Conservation (phyloP, 2,888 invertebrate species). For the Malthinus seriepunctatus region DNA sequence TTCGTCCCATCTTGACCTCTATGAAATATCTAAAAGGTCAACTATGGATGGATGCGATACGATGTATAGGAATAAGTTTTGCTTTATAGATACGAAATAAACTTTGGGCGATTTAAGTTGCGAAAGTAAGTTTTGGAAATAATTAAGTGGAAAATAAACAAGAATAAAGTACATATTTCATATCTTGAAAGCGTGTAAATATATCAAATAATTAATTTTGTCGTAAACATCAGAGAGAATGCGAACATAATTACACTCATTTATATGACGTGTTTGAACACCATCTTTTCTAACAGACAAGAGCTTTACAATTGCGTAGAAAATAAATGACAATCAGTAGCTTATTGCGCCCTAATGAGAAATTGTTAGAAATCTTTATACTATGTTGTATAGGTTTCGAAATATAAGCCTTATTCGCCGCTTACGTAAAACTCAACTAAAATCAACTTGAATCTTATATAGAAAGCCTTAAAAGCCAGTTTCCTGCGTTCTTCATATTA, state of each 20-base stretch:
- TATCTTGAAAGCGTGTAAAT: conserved; percentile 25
- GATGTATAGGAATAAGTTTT: background rate
- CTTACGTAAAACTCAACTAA: conserved; percentile 25
- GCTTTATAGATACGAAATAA: background rate
- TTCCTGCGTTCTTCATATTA: conserved; percentile 46
- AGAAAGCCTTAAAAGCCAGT: conserved; percentile 31
- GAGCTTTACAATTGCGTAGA: conserved; percentile 52
- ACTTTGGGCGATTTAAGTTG: background rate
- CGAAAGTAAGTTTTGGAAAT: conserved; percentile 9
- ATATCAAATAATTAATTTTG: conserved; percentile 33
- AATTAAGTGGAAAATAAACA: conserved; percentile 26
- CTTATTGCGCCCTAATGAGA: conserved; percentile 54
- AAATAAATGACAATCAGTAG: conserved; percentile 55
- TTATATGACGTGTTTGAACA: conserved; percentile 51
- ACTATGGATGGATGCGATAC: conserved; percentile 2
- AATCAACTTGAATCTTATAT: conserved; percentile 19
- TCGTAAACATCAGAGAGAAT: conserved; percentile 25
- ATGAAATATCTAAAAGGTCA: conserved; percentile 29
- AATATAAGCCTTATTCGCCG: conserved; percentile 37
- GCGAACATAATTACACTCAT: conserved; percentile 47
- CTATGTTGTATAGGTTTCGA: conserved; percentile 28
- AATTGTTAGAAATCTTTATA: conserved; percentile 55
- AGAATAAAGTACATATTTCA: conserved; percentile 24
- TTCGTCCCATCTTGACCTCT: conserved; percentile 27
- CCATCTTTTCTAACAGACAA: conserved; percentile 45